These are phyloP conservation scores for Callipepla squamata DNA, from an alignment of 2,113 vertebrate species.

Conservation along the genomic window DNA sequence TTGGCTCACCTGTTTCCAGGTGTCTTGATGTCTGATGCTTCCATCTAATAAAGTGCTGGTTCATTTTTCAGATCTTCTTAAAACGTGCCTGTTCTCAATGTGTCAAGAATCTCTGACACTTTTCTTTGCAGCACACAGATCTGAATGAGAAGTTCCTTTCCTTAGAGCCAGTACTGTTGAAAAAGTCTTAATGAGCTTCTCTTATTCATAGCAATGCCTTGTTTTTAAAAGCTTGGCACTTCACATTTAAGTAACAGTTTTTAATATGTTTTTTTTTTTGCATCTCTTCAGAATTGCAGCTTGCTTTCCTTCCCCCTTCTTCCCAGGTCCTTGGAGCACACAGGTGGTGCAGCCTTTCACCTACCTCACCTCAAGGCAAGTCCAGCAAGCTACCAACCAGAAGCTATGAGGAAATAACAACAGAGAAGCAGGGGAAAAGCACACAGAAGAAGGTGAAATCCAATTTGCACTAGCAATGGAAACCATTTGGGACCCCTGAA, in stretches of 20 bases:
- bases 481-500: neutral
- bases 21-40: neutral
- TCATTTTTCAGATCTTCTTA: neutral
- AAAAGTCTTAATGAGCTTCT: neutral
- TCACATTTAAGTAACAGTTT: conserved; percentile 12
- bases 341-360: neutral
- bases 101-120: neutral
- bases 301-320: neutral
- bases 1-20: neutral
- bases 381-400: neutral
- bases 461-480: neutral
- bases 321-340: neutral
- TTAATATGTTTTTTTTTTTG: neutral
- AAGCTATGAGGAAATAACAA: neutral
- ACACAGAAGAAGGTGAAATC: neutral
- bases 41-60: neutral
- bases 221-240: conserved; percentile 26
- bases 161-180: neutral
- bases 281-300: neutral
- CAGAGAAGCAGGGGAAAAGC: neutral
- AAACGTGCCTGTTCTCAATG: neutral
- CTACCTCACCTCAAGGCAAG: neutral
- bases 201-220: conserved; percentile 36
- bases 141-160: conserved; percentile 17
- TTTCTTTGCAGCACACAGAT: neutral